These are phyloP conservation scores for Amphiprion percula DNA, from an alignment of 2,113 vertebrate species.

Conservation along the genomic window DNA sequence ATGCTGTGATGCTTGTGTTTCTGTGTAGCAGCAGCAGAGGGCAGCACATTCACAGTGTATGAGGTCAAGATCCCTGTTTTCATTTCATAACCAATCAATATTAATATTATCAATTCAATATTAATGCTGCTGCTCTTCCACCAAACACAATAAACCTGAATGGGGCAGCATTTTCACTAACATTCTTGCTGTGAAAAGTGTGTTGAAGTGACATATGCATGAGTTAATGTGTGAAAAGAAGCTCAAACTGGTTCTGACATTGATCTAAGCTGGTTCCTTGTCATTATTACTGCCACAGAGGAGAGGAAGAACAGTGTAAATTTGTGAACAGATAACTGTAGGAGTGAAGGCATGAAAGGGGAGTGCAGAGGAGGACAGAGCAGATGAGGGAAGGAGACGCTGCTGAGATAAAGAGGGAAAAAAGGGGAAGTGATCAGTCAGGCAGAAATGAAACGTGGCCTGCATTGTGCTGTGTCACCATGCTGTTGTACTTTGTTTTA, in stretches of 20 bases:
- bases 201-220: background rate
- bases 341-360: no score
- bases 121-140: constrained; percentile 9
- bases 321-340: no score
- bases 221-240: background rate
- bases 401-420: background rate
- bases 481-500: constrained; percentile 55
- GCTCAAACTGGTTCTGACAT: background rate
- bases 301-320: background rate
- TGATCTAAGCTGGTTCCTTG: no score
- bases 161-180: background rate
- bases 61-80: background rate
- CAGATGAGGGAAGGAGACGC: background rate
- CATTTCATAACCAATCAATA: constrained; percentile 4
- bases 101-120: no score
- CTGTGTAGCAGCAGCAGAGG: constrained; percentile 68
- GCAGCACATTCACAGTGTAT: constrained; percentile 67
- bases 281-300: background rate
- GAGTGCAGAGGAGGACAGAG: background rate
- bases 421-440: background rate
- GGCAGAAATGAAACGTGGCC: background rate
- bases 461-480: constrained; percentile 66
- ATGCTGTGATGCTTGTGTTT: background rate
- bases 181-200: background rate
- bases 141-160: background rate